These are phyloP conservation scores for Drosophila tristis DNA, from an alignment of 1,140 invertebrate genomes.

Conservation along the genomic window DNA sequence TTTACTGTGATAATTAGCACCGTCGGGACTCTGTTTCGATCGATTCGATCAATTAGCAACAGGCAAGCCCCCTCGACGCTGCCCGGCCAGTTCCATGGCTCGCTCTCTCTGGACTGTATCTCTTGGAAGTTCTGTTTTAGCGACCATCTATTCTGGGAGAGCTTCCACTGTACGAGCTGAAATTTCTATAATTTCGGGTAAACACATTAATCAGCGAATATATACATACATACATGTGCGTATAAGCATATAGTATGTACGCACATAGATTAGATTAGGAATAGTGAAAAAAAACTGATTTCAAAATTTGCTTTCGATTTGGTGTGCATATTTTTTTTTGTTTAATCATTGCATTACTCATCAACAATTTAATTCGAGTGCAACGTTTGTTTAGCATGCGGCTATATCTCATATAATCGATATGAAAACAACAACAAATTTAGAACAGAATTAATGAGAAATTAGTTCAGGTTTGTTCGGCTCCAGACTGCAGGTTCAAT, in stretches of 20 bases:
- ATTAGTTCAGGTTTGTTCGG: not conserved
- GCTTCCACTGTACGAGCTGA: slow-evolving; percentile 16
- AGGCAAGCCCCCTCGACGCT: slow-evolving; percentile 6
- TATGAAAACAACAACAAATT: not conserved
- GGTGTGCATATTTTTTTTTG: slow-evolving; percentile 20
- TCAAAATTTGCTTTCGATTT: slow-evolving; percentile 31
- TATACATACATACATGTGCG: slow-evolving; percentile 3
- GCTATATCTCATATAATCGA: not conserved
- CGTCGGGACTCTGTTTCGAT: slow-evolving; percentile 24
- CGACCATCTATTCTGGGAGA: not conserved
- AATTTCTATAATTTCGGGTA: slow-evolving; percentile 35
- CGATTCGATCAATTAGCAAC: slow-evolving; percentile 36
- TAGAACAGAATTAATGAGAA: no score
- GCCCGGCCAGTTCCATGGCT: not conserved
- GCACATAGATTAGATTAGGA: slow-evolving; percentile 44
- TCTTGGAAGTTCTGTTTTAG: no score
- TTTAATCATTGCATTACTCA: slow-evolving; percentile 50
- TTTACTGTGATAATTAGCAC: slow-evolving; percentile 27
- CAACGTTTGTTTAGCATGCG: slow-evolving; percentile 21
- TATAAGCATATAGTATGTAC: slow-evolving; percentile 1
- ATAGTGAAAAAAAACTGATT: slow-evolving; percentile 6
- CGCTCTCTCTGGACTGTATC: not conserved
- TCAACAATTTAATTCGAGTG: slow-evolving; percentile 36
- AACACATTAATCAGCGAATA: slow-evolving; percentile 50
- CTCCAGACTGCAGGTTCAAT: not conserved